Conservation (phyloP, 2,113 vertebrate genomes). For the Erpornis zantholeuca region DNA sequence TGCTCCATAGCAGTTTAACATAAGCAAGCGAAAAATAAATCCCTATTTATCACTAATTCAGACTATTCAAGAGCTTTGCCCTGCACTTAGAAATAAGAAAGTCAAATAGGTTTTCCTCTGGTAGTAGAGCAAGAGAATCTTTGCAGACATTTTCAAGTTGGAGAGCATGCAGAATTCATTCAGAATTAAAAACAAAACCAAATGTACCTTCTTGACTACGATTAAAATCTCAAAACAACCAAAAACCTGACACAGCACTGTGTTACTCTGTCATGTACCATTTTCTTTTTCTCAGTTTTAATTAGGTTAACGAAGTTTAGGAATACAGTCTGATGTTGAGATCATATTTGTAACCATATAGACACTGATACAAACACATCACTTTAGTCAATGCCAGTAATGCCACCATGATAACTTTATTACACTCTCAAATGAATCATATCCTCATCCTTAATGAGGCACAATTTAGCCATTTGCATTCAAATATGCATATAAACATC, state of each 20-base stretch:
- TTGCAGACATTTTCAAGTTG: not conserved
- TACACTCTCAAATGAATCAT: not conserved
- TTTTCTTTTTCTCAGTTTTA: not conserved
- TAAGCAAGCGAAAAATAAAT: not conserved
- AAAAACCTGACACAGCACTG: not conserved
- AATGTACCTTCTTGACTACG: not conserved
- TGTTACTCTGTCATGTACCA: not conserved
- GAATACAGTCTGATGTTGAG: not conserved
- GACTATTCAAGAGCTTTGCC: not conserved
- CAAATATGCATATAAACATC: constrained; percentile 43
- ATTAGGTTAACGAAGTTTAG: not conserved
- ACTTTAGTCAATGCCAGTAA: not conserved
- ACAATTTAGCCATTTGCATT: not conserved
- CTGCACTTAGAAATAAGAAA: not conserved
- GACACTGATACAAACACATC: not conserved
- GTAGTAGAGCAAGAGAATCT: not conserved
- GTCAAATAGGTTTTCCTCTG: not conserved
- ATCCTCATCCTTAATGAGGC: not conserved
- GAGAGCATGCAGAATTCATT: fast-evolving
- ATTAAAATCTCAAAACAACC: not conserved
- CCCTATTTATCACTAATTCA: not conserved
- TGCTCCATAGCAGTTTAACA: not conserved
- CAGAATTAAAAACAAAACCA: not conserved
- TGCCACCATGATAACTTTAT: constrained; percentile 35
- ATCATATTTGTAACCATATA: fast-evolving